Conservation (phyloP, 23 tunicate species). For the Ciona savignyi region DNA sequence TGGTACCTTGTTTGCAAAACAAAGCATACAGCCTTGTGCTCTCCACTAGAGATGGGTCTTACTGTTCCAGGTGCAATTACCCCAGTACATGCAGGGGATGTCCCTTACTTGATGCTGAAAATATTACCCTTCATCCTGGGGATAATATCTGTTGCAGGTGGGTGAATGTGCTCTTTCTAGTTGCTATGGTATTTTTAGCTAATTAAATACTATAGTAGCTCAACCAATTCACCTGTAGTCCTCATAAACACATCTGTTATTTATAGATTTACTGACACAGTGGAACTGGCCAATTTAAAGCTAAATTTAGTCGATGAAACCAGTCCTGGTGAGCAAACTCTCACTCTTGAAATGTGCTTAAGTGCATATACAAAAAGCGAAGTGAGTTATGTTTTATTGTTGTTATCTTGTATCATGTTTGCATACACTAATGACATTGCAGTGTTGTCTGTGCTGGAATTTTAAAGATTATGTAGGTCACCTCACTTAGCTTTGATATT, state of each 20-base stretch:
- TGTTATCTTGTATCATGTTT: too few relatives aligned
- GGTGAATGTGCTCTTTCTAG: too few relatives aligned
- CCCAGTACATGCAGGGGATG: not conserved
- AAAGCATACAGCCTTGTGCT: not conserved
- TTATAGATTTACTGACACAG: not conserved
- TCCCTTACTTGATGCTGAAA: not conserved
- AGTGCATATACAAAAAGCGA: not conserved
- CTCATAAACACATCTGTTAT: too few relatives aligned
- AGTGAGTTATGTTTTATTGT: not conserved
- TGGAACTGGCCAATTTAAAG: not conserved
- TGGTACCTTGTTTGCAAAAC: not conserved
- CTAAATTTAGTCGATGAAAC: not conserved
- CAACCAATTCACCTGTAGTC: too few relatives aligned
- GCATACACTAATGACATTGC: too few relatives aligned
- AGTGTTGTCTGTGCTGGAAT: too few relatives aligned
- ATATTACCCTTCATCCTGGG: not conserved
- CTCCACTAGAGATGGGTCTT: not conserved
- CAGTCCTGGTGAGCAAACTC: not conserved
- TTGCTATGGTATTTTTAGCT: too few relatives aligned
- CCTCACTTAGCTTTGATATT: too few relatives aligned
- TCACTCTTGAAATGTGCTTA: not conserved
- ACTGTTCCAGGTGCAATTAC: not conserved
- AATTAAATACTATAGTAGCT: too few relatives aligned
- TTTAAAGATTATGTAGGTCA: too few relatives aligned
- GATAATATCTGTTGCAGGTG: not conserved